Percentiles rank a stretch among this genome's conserved stretches.
Conservation (phyloP, 2,113 vertebrate genomes). For the Cnemophilus loriae region DNA sequence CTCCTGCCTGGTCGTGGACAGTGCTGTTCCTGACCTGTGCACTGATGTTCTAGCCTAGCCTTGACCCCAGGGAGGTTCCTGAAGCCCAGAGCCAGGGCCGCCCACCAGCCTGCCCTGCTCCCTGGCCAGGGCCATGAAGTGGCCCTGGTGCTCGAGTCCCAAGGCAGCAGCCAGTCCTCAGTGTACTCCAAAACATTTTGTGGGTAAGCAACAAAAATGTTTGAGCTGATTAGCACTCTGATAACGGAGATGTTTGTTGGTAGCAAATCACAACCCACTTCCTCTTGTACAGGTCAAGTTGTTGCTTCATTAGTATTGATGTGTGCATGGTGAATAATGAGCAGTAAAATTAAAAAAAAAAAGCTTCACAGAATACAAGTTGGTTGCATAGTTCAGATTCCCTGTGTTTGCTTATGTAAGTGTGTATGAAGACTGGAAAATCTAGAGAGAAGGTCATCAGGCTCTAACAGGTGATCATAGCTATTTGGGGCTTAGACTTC, state of each 20-base stretch:
- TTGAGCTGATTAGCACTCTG: neutral
- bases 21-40: neutral
- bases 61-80: neutral
- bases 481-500: neutral
- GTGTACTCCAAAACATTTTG: neutral
- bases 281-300: neutral
- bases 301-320: neutral
- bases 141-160: too few species aligned
- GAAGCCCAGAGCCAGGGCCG: neutral
- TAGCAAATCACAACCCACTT: neutral
- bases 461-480: neutral
- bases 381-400: neutral
- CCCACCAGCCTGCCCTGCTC: neutral
- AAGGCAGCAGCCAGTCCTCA: neutral
- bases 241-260: neutral
- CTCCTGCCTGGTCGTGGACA: accelerated
- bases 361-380: neutral
- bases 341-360: neutral
- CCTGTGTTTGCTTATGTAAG: neutral
- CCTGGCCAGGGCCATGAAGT: neutral
- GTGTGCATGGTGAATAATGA: neutral
- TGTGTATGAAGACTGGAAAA: neutral
- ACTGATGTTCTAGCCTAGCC: neutral
- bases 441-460: neutral
- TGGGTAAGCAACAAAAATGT: neutral